Evolutionary conservation across 2,797 vertebrate genomes (phyloP).

Genomic region (Coregonus sp.): DNA sequence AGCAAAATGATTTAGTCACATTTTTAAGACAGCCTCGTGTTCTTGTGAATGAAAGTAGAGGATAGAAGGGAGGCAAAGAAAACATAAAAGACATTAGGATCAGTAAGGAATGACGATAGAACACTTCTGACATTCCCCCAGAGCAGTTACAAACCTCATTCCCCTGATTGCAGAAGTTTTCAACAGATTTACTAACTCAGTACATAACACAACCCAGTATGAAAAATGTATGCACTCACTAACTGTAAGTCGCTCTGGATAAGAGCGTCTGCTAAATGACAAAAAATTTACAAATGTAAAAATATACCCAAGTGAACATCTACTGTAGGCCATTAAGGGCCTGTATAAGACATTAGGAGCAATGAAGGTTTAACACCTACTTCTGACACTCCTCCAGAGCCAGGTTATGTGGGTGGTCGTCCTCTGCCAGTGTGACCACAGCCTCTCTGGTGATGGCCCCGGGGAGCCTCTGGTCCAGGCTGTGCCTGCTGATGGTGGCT

Average conservation of each 20-base stretch:
- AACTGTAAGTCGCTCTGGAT: too few relatives aligned
- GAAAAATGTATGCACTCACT: too few relatives aligned
- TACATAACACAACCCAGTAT: not conserved
- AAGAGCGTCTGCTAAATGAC: too few relatives aligned
- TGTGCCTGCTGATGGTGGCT: constrained; percentile 82
- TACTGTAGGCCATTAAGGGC: constrained; percentile 29
- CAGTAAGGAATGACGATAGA: not conserved
- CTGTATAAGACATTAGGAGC: not conserved
- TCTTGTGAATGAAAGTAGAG: not conserved
- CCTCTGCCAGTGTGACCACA: constrained; percentile 81
- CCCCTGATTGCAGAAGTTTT: not conserved
- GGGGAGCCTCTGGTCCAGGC: constrained; percentile 76
- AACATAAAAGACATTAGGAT: not conserved
- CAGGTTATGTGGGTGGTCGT: constrained; percentile 91
- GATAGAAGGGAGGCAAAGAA: not conserved
- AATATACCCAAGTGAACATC: not conserved
- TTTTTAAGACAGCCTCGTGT: not conserved
- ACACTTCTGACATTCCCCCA: not conserved
- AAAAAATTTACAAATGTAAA: too few relatives aligned
- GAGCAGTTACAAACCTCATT: not conserved
- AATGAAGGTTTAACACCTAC: constrained; percentile 69
- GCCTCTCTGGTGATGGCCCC: constrained; percentile 79
- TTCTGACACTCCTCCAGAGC: constrained; percentile 96
- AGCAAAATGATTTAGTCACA: not conserved
- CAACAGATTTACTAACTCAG: not conserved